Evolutionary conservation across 2,797 vertebrate species (phyloP).

Genomic region (Tokudaia tokunoshimensis): DNA sequence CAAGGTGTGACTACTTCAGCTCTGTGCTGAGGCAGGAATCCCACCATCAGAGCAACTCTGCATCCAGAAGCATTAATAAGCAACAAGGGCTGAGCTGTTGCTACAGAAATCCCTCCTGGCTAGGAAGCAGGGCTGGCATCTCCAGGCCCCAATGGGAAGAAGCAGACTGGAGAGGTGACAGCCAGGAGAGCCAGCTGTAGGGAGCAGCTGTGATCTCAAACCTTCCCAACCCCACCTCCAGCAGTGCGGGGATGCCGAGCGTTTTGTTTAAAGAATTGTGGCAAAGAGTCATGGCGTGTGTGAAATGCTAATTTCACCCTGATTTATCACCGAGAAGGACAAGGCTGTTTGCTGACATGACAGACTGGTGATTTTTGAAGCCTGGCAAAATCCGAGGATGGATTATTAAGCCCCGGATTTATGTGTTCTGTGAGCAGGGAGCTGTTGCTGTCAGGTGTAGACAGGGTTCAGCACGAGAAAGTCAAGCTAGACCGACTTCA

Average conservation of each 20-base stretch:
- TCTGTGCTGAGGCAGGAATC: background rate
- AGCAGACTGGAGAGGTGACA: background rate
- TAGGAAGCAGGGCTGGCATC: background rate
- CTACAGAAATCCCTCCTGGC: constrained; percentile 35
- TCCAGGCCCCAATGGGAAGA: background rate
- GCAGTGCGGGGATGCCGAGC: fast-evolving
- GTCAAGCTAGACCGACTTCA: background rate
- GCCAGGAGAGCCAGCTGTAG: background rate
- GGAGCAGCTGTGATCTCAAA: background rate
- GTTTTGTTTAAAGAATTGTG: background rate
- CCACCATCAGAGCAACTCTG: background rate
- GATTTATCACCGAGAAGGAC: background rate
- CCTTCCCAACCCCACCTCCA: background rate
- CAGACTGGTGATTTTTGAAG: background rate
- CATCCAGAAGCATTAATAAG: background rate
- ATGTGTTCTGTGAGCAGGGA: background rate
- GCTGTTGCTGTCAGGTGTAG: background rate
- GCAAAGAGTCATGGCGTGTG: background rate
- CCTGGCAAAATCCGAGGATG: background rate
- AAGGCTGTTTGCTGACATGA: background rate
- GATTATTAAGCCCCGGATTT: background rate
- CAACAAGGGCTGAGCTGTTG: background rate
- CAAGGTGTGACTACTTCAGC: background rate
- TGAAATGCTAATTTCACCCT: constrained; percentile 56
- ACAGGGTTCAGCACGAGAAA: background rate